phyloP scores from a whole-genome alignment of 92 coral and sea anemone genomes.

The Phymanthus crucifer region DNA sequence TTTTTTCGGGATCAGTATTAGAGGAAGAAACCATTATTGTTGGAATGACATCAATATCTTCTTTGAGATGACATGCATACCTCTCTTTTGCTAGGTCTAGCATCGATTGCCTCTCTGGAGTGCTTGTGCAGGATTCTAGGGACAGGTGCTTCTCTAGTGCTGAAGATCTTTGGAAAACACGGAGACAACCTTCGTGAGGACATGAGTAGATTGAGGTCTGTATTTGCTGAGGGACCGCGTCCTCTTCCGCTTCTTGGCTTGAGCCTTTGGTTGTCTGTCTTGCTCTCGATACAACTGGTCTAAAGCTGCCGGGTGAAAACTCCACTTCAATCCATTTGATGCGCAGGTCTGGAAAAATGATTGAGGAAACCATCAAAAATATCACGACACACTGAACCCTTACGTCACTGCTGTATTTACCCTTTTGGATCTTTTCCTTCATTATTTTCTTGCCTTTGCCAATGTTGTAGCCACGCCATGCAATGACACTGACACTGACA shows the following conservation, averaged over 20 bases:
- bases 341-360: too few relatives aligned
- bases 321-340: too few relatives aligned
- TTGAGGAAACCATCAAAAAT: too few relatives aligned
- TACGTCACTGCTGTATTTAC: too few relatives aligned
- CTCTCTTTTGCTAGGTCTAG: conserved; percentile 52
- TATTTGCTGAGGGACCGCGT: conserved; percentile 15
- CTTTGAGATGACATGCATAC: conserved; percentile 35
- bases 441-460: too few relatives aligned
- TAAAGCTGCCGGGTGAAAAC: too few relatives aligned
- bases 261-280: too few relatives aligned
- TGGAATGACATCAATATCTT: conserved; percentile 42
- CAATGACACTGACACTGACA: too few relatives aligned
- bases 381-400: too few relatives aligned
- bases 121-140: conserved; percentile 41
- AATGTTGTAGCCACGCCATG: too few relatives aligned
- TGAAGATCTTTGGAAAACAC: conserved; percentile 50
- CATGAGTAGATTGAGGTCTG: conserved; percentile 44
- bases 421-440: too few relatives aligned
- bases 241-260: not conserved
- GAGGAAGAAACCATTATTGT: not conserved
- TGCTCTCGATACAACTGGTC: too few relatives aligned
- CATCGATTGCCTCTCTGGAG: conserved; percentile 46
- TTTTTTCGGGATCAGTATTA: not conserved
- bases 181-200: conserved; percentile 58
- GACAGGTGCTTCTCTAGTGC: conserved; percentile 56